Conservation (phyloP, 2,797 vertebrate genomes). For the Aeoliscus strigatus region DNA sequence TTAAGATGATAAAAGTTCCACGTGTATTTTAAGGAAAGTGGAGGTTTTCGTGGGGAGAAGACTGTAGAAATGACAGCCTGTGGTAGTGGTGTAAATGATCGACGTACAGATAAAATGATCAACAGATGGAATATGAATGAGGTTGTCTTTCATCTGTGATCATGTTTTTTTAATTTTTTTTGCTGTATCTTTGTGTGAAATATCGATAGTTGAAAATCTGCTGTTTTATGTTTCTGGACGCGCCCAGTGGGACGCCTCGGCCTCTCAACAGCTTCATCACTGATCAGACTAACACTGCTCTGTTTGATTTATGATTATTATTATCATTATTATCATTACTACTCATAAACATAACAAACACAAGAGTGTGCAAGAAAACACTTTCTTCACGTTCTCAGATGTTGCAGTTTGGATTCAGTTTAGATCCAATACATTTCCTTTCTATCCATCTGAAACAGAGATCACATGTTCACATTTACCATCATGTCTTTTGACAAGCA, state of each 20-base stretch:
- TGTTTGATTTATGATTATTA: too few species aligned
- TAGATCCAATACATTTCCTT: too few species aligned
- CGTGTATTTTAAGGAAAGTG: conserved; percentile 71
- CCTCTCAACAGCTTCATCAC: conserved; percentile 84
- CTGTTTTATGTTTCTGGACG: conserved; percentile 92
- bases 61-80: conserved; percentile 83
- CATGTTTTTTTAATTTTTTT: conserved; percentile 80
- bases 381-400: too few species aligned
- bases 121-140: conserved; percentile 95
- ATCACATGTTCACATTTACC: too few species aligned
- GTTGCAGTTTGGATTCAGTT: too few species aligned
- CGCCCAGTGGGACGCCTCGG: conserved; percentile 83
- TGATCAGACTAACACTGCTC: conserved; percentile 85
- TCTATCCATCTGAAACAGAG: too few species aligned
- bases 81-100: conserved; percentile 81
- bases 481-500: too few species aligned
- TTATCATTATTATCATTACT: conserved; percentile 83
- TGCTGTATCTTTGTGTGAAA: conserved; percentile 78
- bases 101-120: conserved; percentile 92
- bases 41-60: conserved; percentile 41
- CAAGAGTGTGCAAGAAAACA: too few species aligned
- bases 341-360: conserved; percentile 76
- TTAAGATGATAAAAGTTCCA: conserved; percentile 67
- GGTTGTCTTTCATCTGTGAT: conserved; percentile 86
- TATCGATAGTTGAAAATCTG: conserved; percentile 90